Conservation (phyloP, 2,888 invertebrate genomes). For the Zygogramma bicolorata region DNA sequence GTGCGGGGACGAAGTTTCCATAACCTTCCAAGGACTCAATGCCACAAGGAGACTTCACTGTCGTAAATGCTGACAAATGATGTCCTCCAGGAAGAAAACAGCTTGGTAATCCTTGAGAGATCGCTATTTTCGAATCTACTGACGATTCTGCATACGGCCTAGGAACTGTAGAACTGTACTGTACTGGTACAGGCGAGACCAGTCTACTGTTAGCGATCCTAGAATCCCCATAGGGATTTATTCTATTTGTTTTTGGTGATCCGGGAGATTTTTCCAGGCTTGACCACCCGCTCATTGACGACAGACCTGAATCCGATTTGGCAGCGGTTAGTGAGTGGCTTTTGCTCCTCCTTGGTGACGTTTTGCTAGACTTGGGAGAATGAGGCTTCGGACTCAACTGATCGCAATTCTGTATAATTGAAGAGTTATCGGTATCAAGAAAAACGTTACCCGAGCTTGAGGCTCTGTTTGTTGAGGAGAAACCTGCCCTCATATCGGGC, state of each 20-base stretch:
- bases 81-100: slow-evolving; percentile 67
- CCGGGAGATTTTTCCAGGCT: slow-evolving; percentile 88
- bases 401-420: slow-evolving; percentile 65
- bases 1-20: slow-evolving; percentile 70
- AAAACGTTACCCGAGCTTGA: slow-evolving; percentile 64
- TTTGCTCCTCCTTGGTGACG: slow-evolving; percentile 77
- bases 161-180: slow-evolving; percentile 34
- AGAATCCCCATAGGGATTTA: slow-evolving; percentile 50
- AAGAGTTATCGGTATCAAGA: slow-evolving; percentile 63
- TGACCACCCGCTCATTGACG: slow-evolving; percentile 90
- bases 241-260: slow-evolving; percentile 74
- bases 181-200: slow-evolving; percentile 42
- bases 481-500: slow-evolving; percentile 72
- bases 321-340: slow-evolving; percentile 75
- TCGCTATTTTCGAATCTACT: slow-evolving; percentile 68
- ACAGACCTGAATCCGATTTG: slow-evolving; percentile 88
- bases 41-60: slow-evolving; percentile 69
- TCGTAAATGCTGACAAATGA: slow-evolving; percentile 70
- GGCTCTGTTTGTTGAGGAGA: slow-evolving; percentile 52
- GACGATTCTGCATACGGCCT: slow-evolving; percentile 72
- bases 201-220: slow-evolving; percentile 42
- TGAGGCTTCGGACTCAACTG: slow-evolving; percentile 75
- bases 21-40: slow-evolving; percentile 67
- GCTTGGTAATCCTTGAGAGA: slow-evolving; percentile 45
- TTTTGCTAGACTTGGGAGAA: slow-evolving; percentile 80